Base-by-base conservation (phyloP, 2,888 invertebrate genomes). In the Stenurella melanura region DNA sequence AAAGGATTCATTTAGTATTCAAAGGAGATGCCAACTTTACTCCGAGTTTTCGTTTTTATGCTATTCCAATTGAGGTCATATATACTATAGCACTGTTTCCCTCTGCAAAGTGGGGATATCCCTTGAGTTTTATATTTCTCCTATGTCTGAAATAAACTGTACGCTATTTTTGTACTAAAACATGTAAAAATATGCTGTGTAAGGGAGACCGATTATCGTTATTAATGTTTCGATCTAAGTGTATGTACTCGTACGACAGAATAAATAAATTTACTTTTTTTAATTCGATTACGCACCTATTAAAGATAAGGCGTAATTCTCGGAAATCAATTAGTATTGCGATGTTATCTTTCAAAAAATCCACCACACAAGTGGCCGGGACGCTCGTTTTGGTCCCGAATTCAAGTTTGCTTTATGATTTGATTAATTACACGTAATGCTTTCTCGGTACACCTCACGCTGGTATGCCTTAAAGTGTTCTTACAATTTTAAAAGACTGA, bases 401-500 rank as follows among this genome's bases (percentile, higher is more conserved):
- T 5, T 50, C 50, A 6, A 6, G 50, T 50, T n/a, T 50, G 50
- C 30, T n/a, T 50, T 15, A n/a, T 50, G 50, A 50, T 50, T 50
- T 50, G n/a, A 17, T n/a, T 50, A 42, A 42, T 42, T 42, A 4
- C 15, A 12, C 12, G 15, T 15, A 10, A n/a, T n/a, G 50, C n/a
- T 50, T 50, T 50, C n/a, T 50, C n/a, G 50, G 15, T 50, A 15
- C 12, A 7, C 30, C 30, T 9, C 30, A 34, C 30, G 6, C 30
- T 34, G 30, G 30, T 34, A 17, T 7, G n/a, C n/a, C 50, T 50
- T 50, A 50, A n/a, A 50, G 42, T 42, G 42, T 42, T 50, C n/a
- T 7, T 50, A n/a, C 15, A 50, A 50, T n/a, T n/a, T 34, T 64
- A 66, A 17, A 70, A 70, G 70, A 70, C 70, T 70, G 70, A 70